Evolutionary conservation across 23 tunicate genomes (phyloP).

Genomic region (Trididemnum clinides): DNA sequence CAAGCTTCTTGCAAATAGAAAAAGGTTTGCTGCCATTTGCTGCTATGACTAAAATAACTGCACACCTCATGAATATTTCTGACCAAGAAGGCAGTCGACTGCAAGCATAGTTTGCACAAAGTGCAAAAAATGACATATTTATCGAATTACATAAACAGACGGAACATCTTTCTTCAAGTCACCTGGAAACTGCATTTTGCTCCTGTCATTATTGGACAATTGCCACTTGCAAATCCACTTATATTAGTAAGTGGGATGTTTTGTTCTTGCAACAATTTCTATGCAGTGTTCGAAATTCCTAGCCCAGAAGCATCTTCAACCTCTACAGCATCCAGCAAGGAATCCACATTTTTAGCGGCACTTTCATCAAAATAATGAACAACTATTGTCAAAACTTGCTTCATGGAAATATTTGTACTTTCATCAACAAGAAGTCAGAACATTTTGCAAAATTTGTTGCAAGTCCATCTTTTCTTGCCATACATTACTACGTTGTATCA

Average conservation of each 20-base stretch:
- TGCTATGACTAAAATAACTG: not conserved
- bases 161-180: not conserved
- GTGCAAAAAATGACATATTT: conserved; percentile 27
- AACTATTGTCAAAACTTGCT: conserved; percentile 18
- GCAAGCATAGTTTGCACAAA: conserved; percentile 22
- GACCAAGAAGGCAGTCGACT: conserved; percentile 20
- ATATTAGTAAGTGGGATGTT: conserved; percentile 18
- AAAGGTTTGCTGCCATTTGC: conserved; percentile 5
- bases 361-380: conserved; percentile 25
- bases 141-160: not conserved
- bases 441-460: not conserved
- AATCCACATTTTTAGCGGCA: conserved; percentile 4
- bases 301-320: not conserved
- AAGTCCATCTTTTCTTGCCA: conserved; percentile 7
- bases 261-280: not conserved
- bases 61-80: not conserved
- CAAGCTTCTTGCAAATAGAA: conserved; percentile 2
- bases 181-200: conserved; percentile 1
- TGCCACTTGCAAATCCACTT: conserved; percentile 9
- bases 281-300: not conserved
- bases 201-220: conserved; percentile 20
- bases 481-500: conserved; percentile 18
- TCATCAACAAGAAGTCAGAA: conserved; percentile 12
- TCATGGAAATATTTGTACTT: conserved; percentile 3
- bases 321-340: conserved; percentile 14